phyloP scores from a whole-genome alignment of 1,140 invertebrate species.

The Whitmania pigra region DNA sequence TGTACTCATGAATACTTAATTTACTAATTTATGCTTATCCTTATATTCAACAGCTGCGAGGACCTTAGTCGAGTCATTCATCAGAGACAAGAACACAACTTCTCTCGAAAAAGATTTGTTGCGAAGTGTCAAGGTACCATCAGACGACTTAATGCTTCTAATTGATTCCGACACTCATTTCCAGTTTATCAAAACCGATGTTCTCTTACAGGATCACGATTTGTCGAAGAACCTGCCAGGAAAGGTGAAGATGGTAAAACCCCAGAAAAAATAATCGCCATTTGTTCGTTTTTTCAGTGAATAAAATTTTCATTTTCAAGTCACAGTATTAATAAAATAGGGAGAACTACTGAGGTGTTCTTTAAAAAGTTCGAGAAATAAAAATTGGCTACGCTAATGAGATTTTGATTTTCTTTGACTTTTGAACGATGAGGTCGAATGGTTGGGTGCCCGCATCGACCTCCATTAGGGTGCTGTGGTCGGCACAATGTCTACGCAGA shows the following conservation, averaged over 20 bases:
- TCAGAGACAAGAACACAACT: constrained; percentile 64
- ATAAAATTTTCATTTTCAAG: background rate
- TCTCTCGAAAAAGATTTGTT: constrained; percentile 79
- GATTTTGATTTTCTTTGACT: too few relatives aligned
- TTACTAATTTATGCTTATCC: background rate
- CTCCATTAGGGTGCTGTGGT: too few relatives aligned
- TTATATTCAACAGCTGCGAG: constrained; percentile 56
- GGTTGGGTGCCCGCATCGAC: too few relatives aligned
- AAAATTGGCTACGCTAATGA: too few relatives aligned
- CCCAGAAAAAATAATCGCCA: constrained; percentile 31
- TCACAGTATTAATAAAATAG: too few relatives aligned
- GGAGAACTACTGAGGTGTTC: too few relatives aligned
- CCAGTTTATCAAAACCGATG: background rate
- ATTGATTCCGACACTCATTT: background rate
- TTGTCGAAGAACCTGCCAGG: constrained; percentile 89
- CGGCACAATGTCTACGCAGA: too few relatives aligned
- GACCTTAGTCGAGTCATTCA: constrained; percentile 73
- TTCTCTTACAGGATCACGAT: constrained; percentile 58
- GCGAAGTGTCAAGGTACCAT: constrained; percentile 62
- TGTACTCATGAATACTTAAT: background rate
- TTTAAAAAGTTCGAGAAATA: too few relatives aligned
- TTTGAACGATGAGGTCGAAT: too few relatives aligned
- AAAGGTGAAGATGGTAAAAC: constrained; percentile 71
- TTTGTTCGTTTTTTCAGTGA: background rate
- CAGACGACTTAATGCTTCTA: background rate